Percentiles rank a stretch among this genome's conserved stretches.
Conservation (phyloP, 2,113 vertebrate genomes). For the Lichenostomus cassidix region DNA sequence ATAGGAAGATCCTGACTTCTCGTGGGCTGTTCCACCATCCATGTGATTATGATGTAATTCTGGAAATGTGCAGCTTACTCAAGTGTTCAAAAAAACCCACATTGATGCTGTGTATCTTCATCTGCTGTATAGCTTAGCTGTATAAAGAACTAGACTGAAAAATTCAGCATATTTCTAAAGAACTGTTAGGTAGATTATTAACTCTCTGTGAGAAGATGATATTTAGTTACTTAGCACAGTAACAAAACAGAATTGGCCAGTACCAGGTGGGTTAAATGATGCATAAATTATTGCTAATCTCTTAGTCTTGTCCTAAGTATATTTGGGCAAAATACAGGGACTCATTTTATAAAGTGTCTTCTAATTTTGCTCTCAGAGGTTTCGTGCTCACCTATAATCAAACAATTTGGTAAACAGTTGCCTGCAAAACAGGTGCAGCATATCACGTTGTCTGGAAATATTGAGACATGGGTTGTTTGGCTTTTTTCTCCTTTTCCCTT, state of each 20-base stretch:
- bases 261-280: neutral
- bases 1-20: neutral
- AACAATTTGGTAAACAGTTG: neutral
- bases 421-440: neutral
- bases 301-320: neutral
- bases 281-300: neutral
- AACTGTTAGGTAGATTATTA: neutral
- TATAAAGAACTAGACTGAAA: neutral
- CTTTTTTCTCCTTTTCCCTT: neutral
- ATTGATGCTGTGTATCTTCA: neutral
- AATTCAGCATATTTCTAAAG: neutral
- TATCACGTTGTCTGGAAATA: neutral
- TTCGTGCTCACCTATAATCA: neutral
- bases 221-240: neutral
- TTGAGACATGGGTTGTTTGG: fast-evolving
- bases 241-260: neutral
- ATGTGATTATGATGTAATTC: neutral
- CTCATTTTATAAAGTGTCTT: neutral
- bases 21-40: neutral
- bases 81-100: neutral
- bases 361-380: neutral
- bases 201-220: neutral
- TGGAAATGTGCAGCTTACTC: neutral
- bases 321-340: neutral
- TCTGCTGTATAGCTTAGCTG: neutral